Evolutionary conservation across 2,888 invertebrate genomes (phyloP), one percentile per base, ranked within the genome.

Genomic region (Tricholauxania praeusta): DNA sequence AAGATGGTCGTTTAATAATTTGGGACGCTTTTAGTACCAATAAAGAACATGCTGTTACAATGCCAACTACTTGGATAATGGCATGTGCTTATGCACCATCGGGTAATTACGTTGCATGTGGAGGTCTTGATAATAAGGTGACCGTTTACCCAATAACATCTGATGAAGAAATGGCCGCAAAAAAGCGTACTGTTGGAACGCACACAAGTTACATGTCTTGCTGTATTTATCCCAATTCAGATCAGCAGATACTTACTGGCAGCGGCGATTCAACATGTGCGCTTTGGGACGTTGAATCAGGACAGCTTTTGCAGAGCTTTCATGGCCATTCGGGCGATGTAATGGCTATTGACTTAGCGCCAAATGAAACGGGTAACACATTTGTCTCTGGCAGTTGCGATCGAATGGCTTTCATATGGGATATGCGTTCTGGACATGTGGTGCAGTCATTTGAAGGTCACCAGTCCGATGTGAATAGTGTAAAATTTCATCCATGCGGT

Each of bases 1-100:
- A 99, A 90, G 99, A 99, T 90, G 99, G 99, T 84, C 98, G 99
- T 90, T 92, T 99, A 87, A 99, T 99, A 86, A 99, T 99, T 77
- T 99, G 99, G 99, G 99, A 99, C 91, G 97, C 98, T 87, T 99
- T 99, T 89, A 99, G 99, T 82, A 99, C 99, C 82, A 99, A 99
- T 91, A 99, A 99, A 92, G 93, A 98, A 87, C 99, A 99, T 90
- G 99, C 99, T 81, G 99, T 99, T 87, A 99, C 99, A 82, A 92
- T 99, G 88, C 95, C 99, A 84, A 99, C 99, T 70, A 98, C 98
- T 84, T 99, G 99, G 99, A 99, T 99, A 82, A 99, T 99, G 99
- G 99, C 99, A 76, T 99, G 99, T 91, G 99, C 99, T 83, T 99
- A 99, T 90, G 99, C 99, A 74, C 99, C 99, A 74, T 98, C 98